These are phyloP conservation scores for Rhimphoctona megacephalus DNA, from an alignment of 2,888 invertebrate genomes.

Conservation along the genomic window DNA sequence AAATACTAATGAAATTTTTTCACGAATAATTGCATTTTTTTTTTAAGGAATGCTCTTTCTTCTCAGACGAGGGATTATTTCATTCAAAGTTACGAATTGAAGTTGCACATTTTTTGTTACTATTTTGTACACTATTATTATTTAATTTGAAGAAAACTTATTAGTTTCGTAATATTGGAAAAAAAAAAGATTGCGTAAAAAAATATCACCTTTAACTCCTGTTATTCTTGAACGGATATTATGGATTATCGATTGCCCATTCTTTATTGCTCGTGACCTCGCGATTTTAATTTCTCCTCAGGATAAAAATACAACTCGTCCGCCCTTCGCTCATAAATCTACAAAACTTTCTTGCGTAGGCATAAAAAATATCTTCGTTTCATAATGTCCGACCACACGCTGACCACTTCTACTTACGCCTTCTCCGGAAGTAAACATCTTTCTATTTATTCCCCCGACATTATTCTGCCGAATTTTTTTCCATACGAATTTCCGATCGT, in stretches of 20 bases:
- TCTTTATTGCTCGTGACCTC: slow-evolving; percentile 45
- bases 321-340: not conserved
- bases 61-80: not conserved
- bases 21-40: not conserved
- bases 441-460: not conserved
- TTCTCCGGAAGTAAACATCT: not conserved
- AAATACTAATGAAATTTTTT: slow-evolving; percentile 9
- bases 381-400: slow-evolving; percentile 26
- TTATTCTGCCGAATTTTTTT: not conserved
- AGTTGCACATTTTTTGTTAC: not conserved
- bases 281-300: slow-evolving; percentile 24
- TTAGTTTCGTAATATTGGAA: slow-evolving; percentile 13
- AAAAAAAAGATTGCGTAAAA: not conserved
- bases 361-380: not conserved
- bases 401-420: slow-evolving; percentile 28
- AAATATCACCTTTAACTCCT: slow-evolving; percentile 5
- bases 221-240: slow-evolving; percentile 47
- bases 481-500: not conserved
- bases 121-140: not conserved
- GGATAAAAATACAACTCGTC: slow-evolving; percentile 9
- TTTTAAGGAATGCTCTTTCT: not conserved
- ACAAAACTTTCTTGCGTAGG: slow-evolving; percentile 4
- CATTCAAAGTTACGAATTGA: not conserved
- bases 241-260: slow-evolving; percentile 51
- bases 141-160: too few species aligned